These are phyloP conservation scores for Leuciscus idus DNA, from an alignment of 2,113 vertebrate genomes.

Conservation along the genomic window DNA sequence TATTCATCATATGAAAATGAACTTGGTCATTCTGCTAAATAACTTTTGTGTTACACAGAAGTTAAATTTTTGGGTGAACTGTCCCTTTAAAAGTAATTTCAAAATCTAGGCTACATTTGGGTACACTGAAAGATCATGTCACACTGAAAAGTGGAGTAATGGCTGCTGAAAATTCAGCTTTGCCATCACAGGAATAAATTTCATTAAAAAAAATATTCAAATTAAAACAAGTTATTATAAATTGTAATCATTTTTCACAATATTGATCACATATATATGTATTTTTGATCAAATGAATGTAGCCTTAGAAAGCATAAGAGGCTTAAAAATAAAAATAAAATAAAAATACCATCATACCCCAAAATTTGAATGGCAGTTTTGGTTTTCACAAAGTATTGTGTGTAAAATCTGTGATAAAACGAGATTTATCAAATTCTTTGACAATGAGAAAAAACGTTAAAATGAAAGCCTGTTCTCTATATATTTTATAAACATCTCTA, in stretches of 20 bases:
- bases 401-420: background rate
- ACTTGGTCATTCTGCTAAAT: no score
- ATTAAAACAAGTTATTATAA: background rate
- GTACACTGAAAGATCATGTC: background rate
- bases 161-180: background rate
- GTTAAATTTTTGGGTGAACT: no score
- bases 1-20: no score
- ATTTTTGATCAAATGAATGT: background rate
- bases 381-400: background rate
- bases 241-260: background rate
- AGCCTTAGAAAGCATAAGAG: background rate
- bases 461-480: background rate
- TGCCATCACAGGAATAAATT: background rate
- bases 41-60: no score
- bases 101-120: no score
- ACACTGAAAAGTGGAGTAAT: background rate
- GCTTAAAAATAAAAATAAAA: background rate
- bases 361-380: background rate
- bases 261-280: background rate
- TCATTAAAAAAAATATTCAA: background rate
- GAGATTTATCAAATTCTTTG: background rate
- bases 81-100: no score
- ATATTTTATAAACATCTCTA: background rate
- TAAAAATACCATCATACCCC: background rate
- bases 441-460: background rate